phyloP scores from a whole-genome alignment of 2,797 vertebrate species.

The Sebastes trivittatus region DNA sequence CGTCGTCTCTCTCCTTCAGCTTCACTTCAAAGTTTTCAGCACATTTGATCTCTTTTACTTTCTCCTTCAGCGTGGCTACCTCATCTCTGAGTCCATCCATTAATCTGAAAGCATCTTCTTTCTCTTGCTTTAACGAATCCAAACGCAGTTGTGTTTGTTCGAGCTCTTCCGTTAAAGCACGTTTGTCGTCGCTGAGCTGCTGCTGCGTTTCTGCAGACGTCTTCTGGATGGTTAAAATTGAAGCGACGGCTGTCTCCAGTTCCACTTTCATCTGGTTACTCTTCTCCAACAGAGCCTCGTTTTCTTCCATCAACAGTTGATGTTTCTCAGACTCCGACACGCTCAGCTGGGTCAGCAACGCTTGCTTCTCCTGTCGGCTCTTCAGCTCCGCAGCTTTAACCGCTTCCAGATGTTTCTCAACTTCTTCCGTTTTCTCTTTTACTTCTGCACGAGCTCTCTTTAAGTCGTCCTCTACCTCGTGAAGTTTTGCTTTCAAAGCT shows the following conservation, averaged over 20 bases:
- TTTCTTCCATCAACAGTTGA: slow-evolving; percentile 50
- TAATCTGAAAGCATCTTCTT: slow-evolving; percentile 57
- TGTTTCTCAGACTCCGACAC: slow-evolving; percentile 31
- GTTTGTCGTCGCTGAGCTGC: slow-evolving; percentile 62
- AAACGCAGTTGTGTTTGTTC: slow-evolving; percentile 61
- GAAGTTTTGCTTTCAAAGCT: slow-evolving; percentile 64
- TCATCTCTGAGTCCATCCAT: slow-evolving; percentile 72
- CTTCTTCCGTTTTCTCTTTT: slow-evolving; percentile 59
- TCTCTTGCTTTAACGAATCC: slow-evolving; percentile 76
- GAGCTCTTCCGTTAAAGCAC: slow-evolving; percentile 28
- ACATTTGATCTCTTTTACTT: slow-evolving; percentile 63
- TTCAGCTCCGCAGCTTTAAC: slow-evolving; percentile 45
- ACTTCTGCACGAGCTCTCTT: slow-evolving; percentile 61
- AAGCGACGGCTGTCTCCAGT: slow-evolving; percentile 60
- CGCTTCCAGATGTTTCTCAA: slow-evolving; percentile 39
- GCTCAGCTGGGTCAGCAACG: slow-evolving; percentile 62
- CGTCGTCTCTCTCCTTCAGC: slow-evolving; percentile 44
- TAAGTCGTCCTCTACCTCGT: slow-evolving; percentile 60
- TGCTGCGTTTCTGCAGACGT: slow-evolving; percentile 54
- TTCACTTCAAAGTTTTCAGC: slow-evolving; percentile 42
- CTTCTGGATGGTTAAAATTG: slow-evolving; percentile 55
- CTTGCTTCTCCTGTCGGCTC: slow-evolving; percentile 46
- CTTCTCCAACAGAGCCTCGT: slow-evolving; percentile 56
- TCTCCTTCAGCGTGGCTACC: slow-evolving; percentile 47
- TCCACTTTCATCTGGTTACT: slow-evolving; percentile 62